Evolutionary conservation across 2,113 vertebrate species (phyloP), one percentile per base, ranked within the genome.

Genomic region (Anas platyrhynchos): DNA sequence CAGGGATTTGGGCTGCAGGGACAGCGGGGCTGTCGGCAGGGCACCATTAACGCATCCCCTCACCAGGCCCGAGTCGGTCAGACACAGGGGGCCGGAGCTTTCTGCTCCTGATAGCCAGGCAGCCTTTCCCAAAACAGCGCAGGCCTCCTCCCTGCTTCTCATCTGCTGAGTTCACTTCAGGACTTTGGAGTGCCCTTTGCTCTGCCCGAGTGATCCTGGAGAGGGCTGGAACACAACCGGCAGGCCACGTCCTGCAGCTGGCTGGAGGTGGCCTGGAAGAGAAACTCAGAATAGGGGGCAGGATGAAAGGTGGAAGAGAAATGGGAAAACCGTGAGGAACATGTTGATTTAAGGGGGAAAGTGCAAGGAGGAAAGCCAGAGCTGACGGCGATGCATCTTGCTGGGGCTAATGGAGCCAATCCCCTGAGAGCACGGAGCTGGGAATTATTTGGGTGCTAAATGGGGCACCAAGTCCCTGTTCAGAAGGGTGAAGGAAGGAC

Each of bases 401-500:
- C n/a, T 71, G 32, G 61, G 48, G 15, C 16, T 44, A 5, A 3
- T 34, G 77, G 75, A 83, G 81, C 75, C 71, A 75, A 54, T 41
- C 54, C 43, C 34, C 38, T 85, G 89, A 84, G 86, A 91, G 81
- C 38, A 41, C 54, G 81, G 91, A 96, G 78, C 71, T 78, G 66
- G 93, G 68, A 89, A 90, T 71, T 84, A 84, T 56, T 87, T 58
- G 44, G 74, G 25, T 50, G 44, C 68, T 84, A 67, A 86, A 83
- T 55, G 29, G 27, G 41, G 31, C 38, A 9, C 63, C 21, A 56
- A 80, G 80, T 71, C 80, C 34, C 5, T 66, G 55, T 92, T 87
- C 68, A 68, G 89, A 73, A 78, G 71, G 68, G 62, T 84, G 69
- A 71, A 92, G 69, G 25, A 84, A 56, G 55, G 61, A 81, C 41